Evolutionary conservation across 1,140 invertebrate genomes (phyloP).

Genomic region (Solenopsis fugax): DNA sequence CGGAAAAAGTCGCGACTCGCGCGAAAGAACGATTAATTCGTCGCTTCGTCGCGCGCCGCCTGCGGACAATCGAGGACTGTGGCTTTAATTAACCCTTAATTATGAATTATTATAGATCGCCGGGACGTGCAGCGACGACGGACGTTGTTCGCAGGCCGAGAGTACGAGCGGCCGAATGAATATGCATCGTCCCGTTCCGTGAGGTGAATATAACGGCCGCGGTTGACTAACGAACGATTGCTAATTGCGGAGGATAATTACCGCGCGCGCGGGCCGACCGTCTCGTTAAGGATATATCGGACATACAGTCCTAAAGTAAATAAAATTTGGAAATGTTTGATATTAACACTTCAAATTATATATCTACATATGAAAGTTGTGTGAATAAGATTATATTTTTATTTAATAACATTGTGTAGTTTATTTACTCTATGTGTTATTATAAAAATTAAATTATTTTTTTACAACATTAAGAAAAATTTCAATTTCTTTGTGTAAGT

Average conservation of each 20-base stretch:
- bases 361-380: too few species aligned
- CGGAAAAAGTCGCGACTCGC: background rate
- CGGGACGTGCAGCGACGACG: background rate
- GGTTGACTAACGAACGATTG: slow-evolving; percentile 48
- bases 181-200: slow-evolving; percentile 24
- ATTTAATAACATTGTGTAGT: too few species aligned
- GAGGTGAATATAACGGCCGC: slow-evolving; percentile 7
- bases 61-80: slow-evolving; percentile 24
- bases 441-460: too few species aligned
- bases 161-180: slow-evolving; percentile 14
- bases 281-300: background rate
- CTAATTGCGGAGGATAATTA: slow-evolving; percentile 65
- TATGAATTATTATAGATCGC: slow-evolving; percentile 54
- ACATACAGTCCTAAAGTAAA: too few species aligned
- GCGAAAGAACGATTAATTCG: background rate
- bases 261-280: slow-evolving; percentile 16
- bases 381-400: too few species aligned
- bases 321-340: too few species aligned
- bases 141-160: background rate
- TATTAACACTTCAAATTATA: too few species aligned
- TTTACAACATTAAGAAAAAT: too few species aligned
- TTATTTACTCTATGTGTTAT: too few species aligned
- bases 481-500: too few species aligned
- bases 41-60: background rate
- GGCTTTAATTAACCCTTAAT: slow-evolving; percentile 54